Base-by-base conservation (phyloP, 1,140 invertebrate species). In the Orussus abietinus region DNA sequence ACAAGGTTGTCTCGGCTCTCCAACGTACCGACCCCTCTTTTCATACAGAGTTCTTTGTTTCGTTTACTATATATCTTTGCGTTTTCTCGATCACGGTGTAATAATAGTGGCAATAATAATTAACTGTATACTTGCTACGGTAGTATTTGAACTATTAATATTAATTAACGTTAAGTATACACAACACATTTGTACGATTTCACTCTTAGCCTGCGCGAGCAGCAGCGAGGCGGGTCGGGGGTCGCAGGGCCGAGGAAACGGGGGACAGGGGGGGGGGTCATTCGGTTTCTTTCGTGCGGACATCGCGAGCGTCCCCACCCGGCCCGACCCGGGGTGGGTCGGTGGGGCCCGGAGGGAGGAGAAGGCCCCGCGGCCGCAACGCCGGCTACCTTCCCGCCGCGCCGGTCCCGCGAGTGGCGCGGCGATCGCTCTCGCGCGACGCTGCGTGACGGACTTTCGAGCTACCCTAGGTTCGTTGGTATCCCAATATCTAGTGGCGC, bases 181-280 rank as follows among this genome's bases (percentile, higher is more conserved):
- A 69, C 67, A 72, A 68, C 63, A 70, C 58, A 68, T 72, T 70
- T 69, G 67, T 70, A 72, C 69, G 69, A 68, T 66, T 66, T 68
- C 61, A 63, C 59, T 70, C 61, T n/a, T 37, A 60, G 54, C 53
- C 52, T 54, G 53, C 56, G 47, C 51, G 44, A 62, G 46, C 49
- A 65, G 35, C 42, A 55, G 50, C 47, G 53, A 63, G 49, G 46
- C 55, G 55, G 11, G 29, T 38, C 38, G 25, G 29, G 34, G 49
- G 37, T n/a, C n/a, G n/a, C n/a, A n/a, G n/a, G n/a, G n/a, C n/a
- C n/a, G n/a, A n/a, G n/a, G n/a, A n/a, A n/a, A n/a, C n/a, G 36
- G 47, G 37, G 37, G 41, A 47, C 32, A 39, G 51, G 42, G 42
- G 41, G 20, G 34, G 10, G 20, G 11, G 54, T 49, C 49, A 54